These are phyloP conservation scores for Keiferia lycopersicella DNA, from an alignment of 2,888 invertebrate species.

Conservation along the genomic window DNA sequence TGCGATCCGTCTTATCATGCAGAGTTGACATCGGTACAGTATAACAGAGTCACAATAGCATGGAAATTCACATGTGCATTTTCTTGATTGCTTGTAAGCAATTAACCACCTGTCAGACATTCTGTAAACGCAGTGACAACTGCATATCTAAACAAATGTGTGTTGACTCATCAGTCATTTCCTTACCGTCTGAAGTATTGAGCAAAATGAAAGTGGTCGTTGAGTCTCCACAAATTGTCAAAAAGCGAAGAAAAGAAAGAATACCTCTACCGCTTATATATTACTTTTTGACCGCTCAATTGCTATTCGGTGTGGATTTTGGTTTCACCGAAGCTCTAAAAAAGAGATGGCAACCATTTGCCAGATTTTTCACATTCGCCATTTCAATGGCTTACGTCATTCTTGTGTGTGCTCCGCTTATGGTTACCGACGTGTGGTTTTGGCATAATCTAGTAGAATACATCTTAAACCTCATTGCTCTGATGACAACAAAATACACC, in stretches of 20 bases:
- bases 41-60: too few species aligned
- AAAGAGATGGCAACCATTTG: background rate
- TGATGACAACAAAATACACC: background rate
- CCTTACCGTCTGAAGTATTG: background rate
- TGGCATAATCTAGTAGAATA: background rate
- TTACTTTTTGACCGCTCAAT: conserved; percentile 4
- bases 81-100: background rate
- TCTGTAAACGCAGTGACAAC: background rate
- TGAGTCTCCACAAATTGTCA: background rate
- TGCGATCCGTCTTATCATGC: too few species aligned
- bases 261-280: background rate
- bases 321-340: background rate
- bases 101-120: background rate
- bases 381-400: background rate
- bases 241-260: background rate
- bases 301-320: background rate
- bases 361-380: background rate
- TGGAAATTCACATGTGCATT: background rate
- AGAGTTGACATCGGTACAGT: too few species aligned
- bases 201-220: background rate
- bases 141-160: background rate
- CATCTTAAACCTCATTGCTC: background rate
- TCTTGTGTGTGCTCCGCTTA: background rate
- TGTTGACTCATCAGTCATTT: background rate
- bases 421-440: background rate